Conservation (phyloP, 35 echinoderm and acorn worm species). For the Chiridota heheva region DNA sequence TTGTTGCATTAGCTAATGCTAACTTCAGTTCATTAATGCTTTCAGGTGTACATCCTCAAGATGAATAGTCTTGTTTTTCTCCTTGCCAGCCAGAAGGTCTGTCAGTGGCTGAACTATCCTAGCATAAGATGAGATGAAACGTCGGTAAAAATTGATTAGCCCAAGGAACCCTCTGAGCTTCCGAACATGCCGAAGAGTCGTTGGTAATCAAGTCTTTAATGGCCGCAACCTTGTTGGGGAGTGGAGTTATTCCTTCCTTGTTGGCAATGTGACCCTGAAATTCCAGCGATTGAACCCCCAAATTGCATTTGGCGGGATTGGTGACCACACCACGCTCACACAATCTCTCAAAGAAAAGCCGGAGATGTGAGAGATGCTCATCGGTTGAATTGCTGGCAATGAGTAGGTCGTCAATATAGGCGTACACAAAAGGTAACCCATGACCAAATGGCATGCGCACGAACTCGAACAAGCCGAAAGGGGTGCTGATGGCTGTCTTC, state of each 20-base stretch:
- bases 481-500: conserved; percentile 47
- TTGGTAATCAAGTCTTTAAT: conserved; percentile 19
- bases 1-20: background rate
- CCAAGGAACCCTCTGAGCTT: conserved; percentile 37
- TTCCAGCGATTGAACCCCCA: conserved; percentile 20
- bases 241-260: conserved; percentile 14
- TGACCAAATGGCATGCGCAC: conserved; percentile 57
- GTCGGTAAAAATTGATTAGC: conserved; percentile 42
- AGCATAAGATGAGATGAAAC: conserved; percentile 26
- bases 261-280: conserved; percentile 34
- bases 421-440: no score
- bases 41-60: background rate
- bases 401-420: conserved; percentile 37
- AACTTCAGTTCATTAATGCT: background rate
- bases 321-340: background rate
- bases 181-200: background rate
- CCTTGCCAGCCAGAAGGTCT: background rate
- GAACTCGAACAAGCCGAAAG: conserved; percentile 49
- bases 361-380: background rate
- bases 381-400: background rate
- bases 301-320: background rate
- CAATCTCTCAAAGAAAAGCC: background rate
- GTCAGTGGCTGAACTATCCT: conserved; percentile 2
- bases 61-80: conserved; percentile 20
- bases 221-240: conserved; percentile 25